Percentiles rank a stretch among this genome's conserved stretches.
These are phyloP conservation scores for Brachionus rotundiformis DNA, from an alignment of 1,140 invertebrate species.

Conservation along the genomic window DNA sequence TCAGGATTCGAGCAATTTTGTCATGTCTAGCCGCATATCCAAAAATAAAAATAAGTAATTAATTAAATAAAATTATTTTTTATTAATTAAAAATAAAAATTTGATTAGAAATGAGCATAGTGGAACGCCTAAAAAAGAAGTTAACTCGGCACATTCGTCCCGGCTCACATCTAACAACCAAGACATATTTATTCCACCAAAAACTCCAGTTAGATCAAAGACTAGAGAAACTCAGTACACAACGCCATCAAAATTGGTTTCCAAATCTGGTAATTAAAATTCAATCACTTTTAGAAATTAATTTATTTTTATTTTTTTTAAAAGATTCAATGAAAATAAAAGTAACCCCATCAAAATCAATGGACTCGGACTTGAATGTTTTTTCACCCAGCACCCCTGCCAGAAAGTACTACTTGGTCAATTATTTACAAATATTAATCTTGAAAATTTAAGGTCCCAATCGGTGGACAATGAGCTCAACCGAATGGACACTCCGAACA, in stretches of 20 bases:
- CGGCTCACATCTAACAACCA: conserved; percentile 53
- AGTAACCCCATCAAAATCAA: conserved; percentile 66
- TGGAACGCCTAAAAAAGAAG: conserved; percentile 4
- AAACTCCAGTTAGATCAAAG: conserved; percentile 56
- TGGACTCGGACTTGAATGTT: conserved; percentile 64
- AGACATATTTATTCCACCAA: conserved; percentile 63
- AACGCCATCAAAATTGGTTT: conserved; percentile 39
- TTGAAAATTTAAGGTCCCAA: conserved; percentile 55
- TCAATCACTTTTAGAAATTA: conserved; percentile 53
- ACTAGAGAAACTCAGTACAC: conserved; percentile 54
- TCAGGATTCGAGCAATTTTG: conserved; percentile 18
- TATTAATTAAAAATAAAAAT: background rate
- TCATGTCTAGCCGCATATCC: background rate
- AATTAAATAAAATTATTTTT: conserved; percentile 20
- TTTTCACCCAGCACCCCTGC: conserved; percentile 54
- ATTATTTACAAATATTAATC: background rate
- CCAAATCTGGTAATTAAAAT: conserved; percentile 52
- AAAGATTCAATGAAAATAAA: conserved; percentile 57
- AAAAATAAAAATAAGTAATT: conserved; percentile 47
- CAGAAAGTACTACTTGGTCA: conserved; percentile 57
- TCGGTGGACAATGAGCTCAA: conserved; percentile 64
- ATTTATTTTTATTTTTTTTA: background rate
- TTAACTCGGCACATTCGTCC: background rate
- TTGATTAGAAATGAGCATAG: background rate
- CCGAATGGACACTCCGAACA: conserved; percentile 54